A percentile compares a stretch with the other conserved stretches of the same genome.
phyloP scores from a whole-genome alignment of 2,888 invertebrate species.

The Drosophila sordidula region DNA sequence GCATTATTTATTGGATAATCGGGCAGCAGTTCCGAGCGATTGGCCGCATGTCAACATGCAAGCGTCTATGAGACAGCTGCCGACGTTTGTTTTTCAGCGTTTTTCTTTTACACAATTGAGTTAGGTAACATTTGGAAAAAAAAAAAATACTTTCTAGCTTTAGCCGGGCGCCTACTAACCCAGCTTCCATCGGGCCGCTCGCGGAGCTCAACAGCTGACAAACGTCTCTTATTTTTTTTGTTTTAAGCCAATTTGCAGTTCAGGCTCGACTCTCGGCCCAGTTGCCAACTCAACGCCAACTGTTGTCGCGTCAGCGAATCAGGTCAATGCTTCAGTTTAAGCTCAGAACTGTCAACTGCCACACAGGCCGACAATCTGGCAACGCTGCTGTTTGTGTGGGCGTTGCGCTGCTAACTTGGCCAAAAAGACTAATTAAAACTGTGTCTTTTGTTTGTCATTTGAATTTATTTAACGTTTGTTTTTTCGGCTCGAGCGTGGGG shows the following conservation, averaged over 20 bases:
- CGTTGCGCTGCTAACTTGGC: constrained; percentile 12
- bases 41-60: constrained; percentile 32
- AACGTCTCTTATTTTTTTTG: not conserved
- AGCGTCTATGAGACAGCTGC: constrained; percentile 10
- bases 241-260: constrained; percentile 1
- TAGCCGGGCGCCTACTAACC: constrained; percentile 18
- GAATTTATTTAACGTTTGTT: not conserved
- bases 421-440: constrained; percentile 43
- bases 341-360: constrained; percentile 32
- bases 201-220: constrained; percentile 1
- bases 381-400: constrained; percentile 30
- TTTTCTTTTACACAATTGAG: constrained; percentile 3
- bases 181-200: constrained; percentile 13
- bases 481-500: constrained; percentile 54
- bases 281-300: constrained; percentile 63
- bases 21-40: constrained; percentile 26
- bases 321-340: constrained; percentile 64
- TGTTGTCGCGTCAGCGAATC: constrained; percentile 56
- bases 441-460: constrained; percentile 23
- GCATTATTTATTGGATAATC: constrained; percentile 40
- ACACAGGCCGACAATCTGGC: constrained; percentile 16
- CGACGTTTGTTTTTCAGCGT: constrained; percentile 1
- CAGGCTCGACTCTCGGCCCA: constrained; percentile 29
- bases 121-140: constrained; percentile 18
- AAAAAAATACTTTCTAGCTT: not conserved